Evolutionary conservation across 2,888 invertebrate genomes (phyloP), one percentile per base, ranked within the genome.

Genomic region (Microplitis deprimator): DNA sequence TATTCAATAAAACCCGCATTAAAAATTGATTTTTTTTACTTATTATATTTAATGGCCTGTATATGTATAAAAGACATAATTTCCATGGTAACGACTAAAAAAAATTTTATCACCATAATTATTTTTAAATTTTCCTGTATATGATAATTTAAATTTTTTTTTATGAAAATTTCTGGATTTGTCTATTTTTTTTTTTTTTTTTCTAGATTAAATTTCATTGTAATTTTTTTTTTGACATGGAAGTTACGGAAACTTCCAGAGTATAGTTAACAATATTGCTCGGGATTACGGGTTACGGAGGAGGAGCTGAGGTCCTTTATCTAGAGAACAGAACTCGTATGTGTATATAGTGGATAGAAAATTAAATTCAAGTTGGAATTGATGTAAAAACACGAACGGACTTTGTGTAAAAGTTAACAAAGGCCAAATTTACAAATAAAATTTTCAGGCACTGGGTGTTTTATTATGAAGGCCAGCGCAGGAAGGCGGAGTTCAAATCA

Each of bases 341-440:
- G 79, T 73, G 78, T 75, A 77, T 78, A 82, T 83, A 86, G 84
- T 84, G 86, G 83, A 83, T 86, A 85, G 85, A 86, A 87, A 87
- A 85, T 88, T 89, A 89, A 50, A 89, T 89, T 87, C 87, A 88
- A 88, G 83, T 84, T 82, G 38, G 68, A 83, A 82, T 85, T 85
- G 84, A 84, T 83, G 83, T 84, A 80, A 81, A 77, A 71, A 50
- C 77, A 75, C 79, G 82, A 80, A 88, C 87, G 87, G 83, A 82
- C 75, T 82, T 82, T 87, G 88, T 86, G 86, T 88, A 79, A 81
- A 77, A 70, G 80, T 80, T 81, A 73, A 73, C 59, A 69, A 29
- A 29, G 62, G 3, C 13, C 10, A 10, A 50, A 10, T 50, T 50
- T 50, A 8, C 4, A 50, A 50, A 50, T 62, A 16, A 17, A 62